Base-by-base conservation (phyloP, 2,888 invertebrate species). In the Eledone cirrhosa region DNA sequence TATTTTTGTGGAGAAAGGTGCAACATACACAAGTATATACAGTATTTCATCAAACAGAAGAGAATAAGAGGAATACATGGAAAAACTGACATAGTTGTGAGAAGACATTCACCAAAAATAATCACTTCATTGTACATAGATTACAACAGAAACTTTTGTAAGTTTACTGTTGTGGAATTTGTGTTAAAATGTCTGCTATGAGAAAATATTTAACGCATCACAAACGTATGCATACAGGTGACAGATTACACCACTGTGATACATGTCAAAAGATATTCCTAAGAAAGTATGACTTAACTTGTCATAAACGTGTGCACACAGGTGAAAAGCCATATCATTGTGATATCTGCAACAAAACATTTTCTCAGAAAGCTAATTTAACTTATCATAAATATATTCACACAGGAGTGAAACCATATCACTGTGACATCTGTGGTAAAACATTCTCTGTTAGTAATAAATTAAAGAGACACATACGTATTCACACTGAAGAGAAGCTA, bases 401-500 rank as follows among this genome's bases (percentile, higher is more conserved):
- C 47, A 74, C 79, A 22, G 80, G 81, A 0, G 78, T 78, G n/a
- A 80, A 78, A 14, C 78, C 79, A 13, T 80, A 59, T 29, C 22
- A 33, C 5, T 82, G 82, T 77, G 75, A 77, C 13, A 69, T 69
- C 27, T 82, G 80, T 48, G 72, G 31, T 16, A 78, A 78, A 33
- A 53, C 69, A 5, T 82, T 80, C 33, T 69, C 78, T n/a, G 77
- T 78, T 47, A 80, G 48, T 8, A 77, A 78, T 47, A 77, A 78
- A 11, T 76, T 80, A 19, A 77, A 77, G 5, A 48, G 74, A 14
- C 91, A 91, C 82, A 88, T 86, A 80, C 83, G 90, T 29, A 90
- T 88, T 77, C 91, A 91, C 81, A 91, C 91, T 78, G 91, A 90
- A 87, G 90, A 91, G 80, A 88, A 88, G 67, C 91, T 91, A 5